Percentiles rank a stretch among this genome's conserved stretches.
These are phyloP conservation scores for Kryptopterus vitreolus DNA, from an alignment of 2,797 vertebrate genomes.

Conservation along the genomic window DNA sequence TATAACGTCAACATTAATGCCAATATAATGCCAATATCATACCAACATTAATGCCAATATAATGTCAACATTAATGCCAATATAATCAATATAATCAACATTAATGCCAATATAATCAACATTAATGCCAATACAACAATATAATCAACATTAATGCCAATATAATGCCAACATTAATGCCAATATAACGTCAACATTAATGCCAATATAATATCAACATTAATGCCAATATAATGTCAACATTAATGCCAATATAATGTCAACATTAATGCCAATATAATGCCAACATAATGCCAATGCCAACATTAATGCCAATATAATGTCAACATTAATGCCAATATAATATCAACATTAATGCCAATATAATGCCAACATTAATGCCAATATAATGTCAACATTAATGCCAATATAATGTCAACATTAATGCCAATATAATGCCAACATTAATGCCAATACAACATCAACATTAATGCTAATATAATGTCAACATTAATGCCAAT, in stretches of 20 bases:
- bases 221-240: too few species aligned
- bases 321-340: too few species aligned
- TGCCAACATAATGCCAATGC: too few species aligned
- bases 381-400: too few species aligned
- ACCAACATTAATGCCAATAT: background rate
- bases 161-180: background rate
- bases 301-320: too few species aligned
- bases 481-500: background rate
- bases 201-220: background rate
- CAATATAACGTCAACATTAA: background rate
- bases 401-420: background rate
- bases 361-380: too few species aligned
- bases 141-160: background rate
- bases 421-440: background rate
- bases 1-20: too few species aligned
- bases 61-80: background rate
- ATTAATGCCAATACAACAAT: background rate
- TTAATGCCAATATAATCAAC: background rate
- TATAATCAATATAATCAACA: background rate
- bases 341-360: too few species aligned
- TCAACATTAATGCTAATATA: background rate
- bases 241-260: background rate
- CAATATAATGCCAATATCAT: too few species aligned
- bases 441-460: too few species aligned
- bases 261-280: too few species aligned